Conservation (phyloP, 1,140 invertebrate genomes). For the Acyrthosiphon pisum region DNA sequence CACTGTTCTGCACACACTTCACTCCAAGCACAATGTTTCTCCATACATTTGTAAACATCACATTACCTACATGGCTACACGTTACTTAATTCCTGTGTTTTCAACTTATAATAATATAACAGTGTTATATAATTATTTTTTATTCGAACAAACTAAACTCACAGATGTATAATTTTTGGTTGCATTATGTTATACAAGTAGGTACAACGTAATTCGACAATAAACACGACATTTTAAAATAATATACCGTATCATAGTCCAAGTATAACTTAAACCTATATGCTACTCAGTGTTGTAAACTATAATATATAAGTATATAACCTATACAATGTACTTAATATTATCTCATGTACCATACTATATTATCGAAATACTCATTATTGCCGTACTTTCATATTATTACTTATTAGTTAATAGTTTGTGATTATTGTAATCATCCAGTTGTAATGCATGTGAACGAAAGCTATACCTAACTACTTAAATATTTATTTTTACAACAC, state of each 20-base stretch:
- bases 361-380: not conserved
- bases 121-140: conserved; percentile 2
- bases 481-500: not conserved
- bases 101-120: not conserved
- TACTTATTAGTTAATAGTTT: not conserved
- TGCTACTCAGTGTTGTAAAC: not conserved
- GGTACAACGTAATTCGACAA: not conserved
- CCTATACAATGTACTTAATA: too few relatives aligned
- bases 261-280: not conserved
- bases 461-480: not conserved
- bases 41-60: not conserved
- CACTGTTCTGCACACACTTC: not conserved
- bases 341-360: not conserved
- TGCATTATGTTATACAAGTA: not conserved
- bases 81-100: not conserved
- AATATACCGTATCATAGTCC: not conserved
- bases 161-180: not conserved
- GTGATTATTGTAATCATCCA: not conserved
- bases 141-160: not conserved
- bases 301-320: not conserved
- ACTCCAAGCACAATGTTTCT: not conserved
- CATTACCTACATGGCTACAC: not conserved
- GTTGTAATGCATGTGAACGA: not conserved
- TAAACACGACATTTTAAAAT: not conserved
- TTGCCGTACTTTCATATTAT: not conserved